Evolutionary conservation across 2,888 invertebrate genomes (phyloP).

Genomic region (Apotomis capreana): DNA sequence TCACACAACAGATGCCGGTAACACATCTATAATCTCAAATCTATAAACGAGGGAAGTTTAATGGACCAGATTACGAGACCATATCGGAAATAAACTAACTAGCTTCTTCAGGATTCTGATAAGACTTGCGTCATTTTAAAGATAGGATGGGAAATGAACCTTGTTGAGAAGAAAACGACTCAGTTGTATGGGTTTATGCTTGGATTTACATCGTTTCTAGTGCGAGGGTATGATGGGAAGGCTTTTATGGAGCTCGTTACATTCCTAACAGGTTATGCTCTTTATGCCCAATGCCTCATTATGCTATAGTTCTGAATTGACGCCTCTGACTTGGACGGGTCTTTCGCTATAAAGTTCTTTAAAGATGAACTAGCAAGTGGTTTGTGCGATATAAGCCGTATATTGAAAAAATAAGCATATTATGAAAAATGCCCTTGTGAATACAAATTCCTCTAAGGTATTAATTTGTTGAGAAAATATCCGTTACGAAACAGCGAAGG

Average conservation of each 20-base stretch:
- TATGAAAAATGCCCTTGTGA: too few species aligned
- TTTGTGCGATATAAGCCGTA: too few species aligned
- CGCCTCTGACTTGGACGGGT: constrained; percentile 1
- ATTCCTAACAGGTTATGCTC: constrained; percentile 1
- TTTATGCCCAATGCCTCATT: constrained; percentile 6
- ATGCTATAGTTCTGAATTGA: constrained; percentile 2
- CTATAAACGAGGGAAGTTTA: constrained; percentile 9
- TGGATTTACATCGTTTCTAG: background rate
- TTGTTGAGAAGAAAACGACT: background rate
- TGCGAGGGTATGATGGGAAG: background rate
- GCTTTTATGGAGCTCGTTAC: constrained; percentile 18
- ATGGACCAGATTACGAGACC: constrained; percentile 14
- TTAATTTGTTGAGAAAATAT: too few species aligned
- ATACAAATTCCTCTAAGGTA: too few species aligned
- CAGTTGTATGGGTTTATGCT: background rate
- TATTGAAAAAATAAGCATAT: too few species aligned
- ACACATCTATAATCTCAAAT: background rate
- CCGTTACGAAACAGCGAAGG: too few species aligned
- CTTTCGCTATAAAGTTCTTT: too few species aligned
- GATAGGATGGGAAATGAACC: too few species aligned
- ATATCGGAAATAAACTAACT: too few species aligned
- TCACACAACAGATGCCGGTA: background rate
- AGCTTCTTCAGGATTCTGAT: too few species aligned
- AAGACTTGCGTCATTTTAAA: too few species aligned
- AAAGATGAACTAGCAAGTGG: too few species aligned